phyloP scores from a whole-genome alignment of 2,888 invertebrate species.

The Idaea aversata region DNA sequence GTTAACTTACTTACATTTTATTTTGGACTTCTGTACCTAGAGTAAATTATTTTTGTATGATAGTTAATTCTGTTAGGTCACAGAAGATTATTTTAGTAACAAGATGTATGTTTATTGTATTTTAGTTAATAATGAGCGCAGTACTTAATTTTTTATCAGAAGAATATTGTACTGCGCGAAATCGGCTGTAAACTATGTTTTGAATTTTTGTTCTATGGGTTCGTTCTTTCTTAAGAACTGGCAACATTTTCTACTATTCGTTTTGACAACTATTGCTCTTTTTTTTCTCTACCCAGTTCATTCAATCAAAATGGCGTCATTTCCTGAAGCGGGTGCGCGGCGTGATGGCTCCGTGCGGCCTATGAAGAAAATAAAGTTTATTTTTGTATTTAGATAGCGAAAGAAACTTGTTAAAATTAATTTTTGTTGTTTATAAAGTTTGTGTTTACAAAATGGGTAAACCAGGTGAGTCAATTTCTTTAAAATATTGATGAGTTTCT shows the following conservation, averaged over 20 bases:
- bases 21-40: no score
- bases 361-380: conserved; percentile 52
- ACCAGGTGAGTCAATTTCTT: conserved; percentile 56
- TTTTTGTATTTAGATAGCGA: conserved; percentile 59
- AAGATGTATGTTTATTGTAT: no score
- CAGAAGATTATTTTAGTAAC: no score
- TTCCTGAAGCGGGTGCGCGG: conserved; percentile 59
- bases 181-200: no score
- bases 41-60: no score
- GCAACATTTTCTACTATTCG: not conserved
- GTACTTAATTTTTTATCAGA: no score
- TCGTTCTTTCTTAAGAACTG: not conserved
- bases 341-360: conserved; percentile 55
- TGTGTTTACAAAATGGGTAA: conserved; percentile 56
- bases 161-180: no score
- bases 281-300: not conserved
- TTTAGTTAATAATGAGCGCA: no score
- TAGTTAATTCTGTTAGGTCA: no score
- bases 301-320: conserved; percentile 62
- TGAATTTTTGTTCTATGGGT: no score
- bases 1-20: no score
- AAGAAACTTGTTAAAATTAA: conserved; percentile 27
- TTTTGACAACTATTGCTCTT: not conserved
- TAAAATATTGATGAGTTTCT: not conserved
- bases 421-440: conserved; percentile 21